Percentiles rank a stretch among this genome's conserved stretches.
Conservation (phyloP, 2,113 vertebrate genomes). For the Poicephalus meyeri region DNA sequence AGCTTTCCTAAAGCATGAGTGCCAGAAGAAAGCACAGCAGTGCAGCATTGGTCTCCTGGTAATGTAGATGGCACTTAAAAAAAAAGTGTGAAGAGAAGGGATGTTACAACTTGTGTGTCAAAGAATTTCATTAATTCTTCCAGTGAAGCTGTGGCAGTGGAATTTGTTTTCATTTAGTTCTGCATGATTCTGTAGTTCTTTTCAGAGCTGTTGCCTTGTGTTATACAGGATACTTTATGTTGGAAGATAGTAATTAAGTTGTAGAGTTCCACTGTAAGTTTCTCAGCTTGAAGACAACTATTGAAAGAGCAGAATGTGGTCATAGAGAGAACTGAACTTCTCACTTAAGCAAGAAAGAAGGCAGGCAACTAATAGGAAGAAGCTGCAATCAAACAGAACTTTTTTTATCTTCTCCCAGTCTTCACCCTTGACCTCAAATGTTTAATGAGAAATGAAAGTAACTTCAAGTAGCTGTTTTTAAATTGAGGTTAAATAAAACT, state of each 20-base stretch:
- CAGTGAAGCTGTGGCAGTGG: background rate
- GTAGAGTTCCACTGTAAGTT: background rate
- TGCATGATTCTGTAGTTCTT: background rate
- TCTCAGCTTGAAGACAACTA: background rate
- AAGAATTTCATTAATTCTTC: background rate
- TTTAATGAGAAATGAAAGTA: background rate
- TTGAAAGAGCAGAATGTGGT: background rate
- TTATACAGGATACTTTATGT: background rate
- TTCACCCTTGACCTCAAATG: background rate
- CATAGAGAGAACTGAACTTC: background rate
- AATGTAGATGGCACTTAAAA: background rate
- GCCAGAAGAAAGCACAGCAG: background rate
- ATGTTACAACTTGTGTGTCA: background rate
- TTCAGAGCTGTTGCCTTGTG: background rate
- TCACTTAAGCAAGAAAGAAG: background rate
- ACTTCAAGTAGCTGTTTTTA: background rate
- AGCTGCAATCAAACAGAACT: background rate
- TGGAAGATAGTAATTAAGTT: background rate
- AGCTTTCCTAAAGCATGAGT: background rate
- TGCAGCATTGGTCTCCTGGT: background rate
- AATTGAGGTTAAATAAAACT: background rate
- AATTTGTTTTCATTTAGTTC: background rate
- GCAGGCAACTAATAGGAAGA: background rate
- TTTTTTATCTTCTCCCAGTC: background rate
- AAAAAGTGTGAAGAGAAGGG: background rate